These are phyloP conservation scores for Symphodus melops DNA, from an alignment of 2,113 vertebrate genomes.

Conservation along the genomic window DNA sequence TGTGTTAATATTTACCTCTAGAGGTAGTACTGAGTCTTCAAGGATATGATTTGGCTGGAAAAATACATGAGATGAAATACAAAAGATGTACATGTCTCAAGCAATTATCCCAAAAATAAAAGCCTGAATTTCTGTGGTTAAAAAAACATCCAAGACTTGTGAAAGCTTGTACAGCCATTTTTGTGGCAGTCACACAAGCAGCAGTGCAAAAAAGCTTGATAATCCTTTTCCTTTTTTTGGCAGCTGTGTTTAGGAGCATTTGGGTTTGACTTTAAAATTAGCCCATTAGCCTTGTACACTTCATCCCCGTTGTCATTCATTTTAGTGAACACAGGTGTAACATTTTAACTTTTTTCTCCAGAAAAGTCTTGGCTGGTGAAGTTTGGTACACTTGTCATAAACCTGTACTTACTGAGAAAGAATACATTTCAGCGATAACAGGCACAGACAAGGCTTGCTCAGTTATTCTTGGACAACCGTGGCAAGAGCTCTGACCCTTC, in stretches of 20 bases:
- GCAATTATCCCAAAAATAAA: background rate
- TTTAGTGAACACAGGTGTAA: background rate
- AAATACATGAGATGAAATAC: background rate
- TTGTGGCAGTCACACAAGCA: background rate
- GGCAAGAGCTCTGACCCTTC: background rate
- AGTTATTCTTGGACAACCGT: background rate
- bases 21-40: background rate
- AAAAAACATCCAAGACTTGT: background rate
- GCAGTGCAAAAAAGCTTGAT: background rate
- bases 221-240: background rate
- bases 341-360: background rate
- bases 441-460: background rate
- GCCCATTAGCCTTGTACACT: background rate
- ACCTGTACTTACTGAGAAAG: background rate
- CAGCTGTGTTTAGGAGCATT: background rate
- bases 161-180: background rate
- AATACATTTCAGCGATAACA: background rate
- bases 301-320: background rate
- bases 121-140: background rate
- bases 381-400: background rate
- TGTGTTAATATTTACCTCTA: constrained; percentile 7
- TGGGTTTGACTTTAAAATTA: background rate
- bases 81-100: background rate
- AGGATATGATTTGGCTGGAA: background rate
- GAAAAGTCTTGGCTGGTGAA: constrained; percentile 11